Percentiles rank a stretch among this genome's conserved stretches.
These are phyloP conservation scores for Abrostola tripartita DNA, from an alignment of 2,888 invertebrate species.

Conservation along the genomic window DNA sequence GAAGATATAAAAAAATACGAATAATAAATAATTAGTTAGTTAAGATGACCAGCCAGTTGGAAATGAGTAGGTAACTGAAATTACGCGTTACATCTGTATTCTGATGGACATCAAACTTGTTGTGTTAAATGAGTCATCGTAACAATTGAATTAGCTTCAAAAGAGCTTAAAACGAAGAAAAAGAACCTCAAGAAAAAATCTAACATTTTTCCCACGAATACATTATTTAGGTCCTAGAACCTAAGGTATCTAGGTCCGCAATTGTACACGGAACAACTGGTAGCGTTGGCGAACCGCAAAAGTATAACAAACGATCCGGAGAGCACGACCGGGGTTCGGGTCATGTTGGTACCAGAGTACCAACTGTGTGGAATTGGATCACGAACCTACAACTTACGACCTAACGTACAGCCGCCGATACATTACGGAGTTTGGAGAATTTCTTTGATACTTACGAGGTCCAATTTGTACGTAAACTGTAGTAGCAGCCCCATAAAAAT, in stretches of 20 bases:
- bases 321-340: slow-evolving; percentile 55
- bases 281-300: slow-evolving; percentile 77
- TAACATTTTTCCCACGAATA: slow-evolving; percentile 66
- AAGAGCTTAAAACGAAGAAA: neutral
- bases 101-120: neutral
- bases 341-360: slow-evolving; percentile 51
- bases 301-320: slow-evolving; percentile 70
- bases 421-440: slow-evolving; percentile 36
- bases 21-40: slow-evolving; percentile 29
- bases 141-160: neutral
- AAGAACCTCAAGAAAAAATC: slow-evolving; percentile 28
- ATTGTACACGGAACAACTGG: slow-evolving; percentile 76
- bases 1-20: slow-evolving; percentile 34
- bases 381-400: slow-evolving; percentile 55
- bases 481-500: slow-evolving; percentile 19
- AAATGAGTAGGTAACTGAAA: slow-evolving; percentile 17
- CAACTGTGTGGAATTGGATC: slow-evolving; percentile 53
- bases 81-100: slow-evolving; percentile 17
- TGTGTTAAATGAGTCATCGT: neutral
- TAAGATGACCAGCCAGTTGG: slow-evolving; percentile 13
- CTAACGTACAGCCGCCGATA: slow-evolving; percentile 34
- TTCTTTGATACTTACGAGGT: slow-evolving; percentile 26
- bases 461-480: slow-evolving; percentile 25
- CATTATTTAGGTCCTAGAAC: slow-evolving; percentile 66
- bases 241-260: slow-evolving; percentile 71